Evolutionary conservation across 1,140 invertebrate genomes (phyloP).

Genomic region (Cotesia vestalis): DNA sequence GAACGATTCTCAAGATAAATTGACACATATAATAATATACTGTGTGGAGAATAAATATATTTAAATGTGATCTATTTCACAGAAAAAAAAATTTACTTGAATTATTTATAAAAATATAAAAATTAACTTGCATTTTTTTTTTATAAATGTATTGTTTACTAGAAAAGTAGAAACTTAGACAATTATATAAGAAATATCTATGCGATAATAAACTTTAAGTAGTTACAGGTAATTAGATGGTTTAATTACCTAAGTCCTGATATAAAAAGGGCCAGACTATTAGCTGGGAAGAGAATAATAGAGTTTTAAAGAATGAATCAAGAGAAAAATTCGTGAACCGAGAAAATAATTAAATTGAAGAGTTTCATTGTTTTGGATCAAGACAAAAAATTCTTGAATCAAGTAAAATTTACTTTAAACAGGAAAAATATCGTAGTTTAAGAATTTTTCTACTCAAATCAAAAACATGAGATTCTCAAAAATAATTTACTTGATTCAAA

Average conservation of each 20-base stretch:
- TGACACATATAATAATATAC: neutral
- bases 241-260: constrained; percentile 80
- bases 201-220: constrained; percentile 7
- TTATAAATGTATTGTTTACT: neutral
- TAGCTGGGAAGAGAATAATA: constrained; percentile 63
- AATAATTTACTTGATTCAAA: too few relatives aligned
- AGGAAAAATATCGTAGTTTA: too few relatives aligned
- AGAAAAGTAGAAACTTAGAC: constrained; percentile 27
- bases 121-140: neutral
- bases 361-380: too few relatives aligned
- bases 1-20: neutral
- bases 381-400: too few relatives aligned
- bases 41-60: too few relatives aligned
- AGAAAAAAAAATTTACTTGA: too few relatives aligned
- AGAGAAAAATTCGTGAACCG: too few relatives aligned
- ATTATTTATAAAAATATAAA: neutral
- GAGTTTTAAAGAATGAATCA: neutral
- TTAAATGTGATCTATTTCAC: too few relatives aligned
- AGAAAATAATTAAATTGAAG: too few relatives aligned
- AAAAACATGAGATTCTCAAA: too few relatives aligned
- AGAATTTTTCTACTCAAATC: too few relatives aligned
- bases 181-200: constrained; percentile 24
- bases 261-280: constrained; percentile 89
- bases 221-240: constrained; percentile 31
- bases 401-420: too few relatives aligned